Conservation (phyloP, 2,797 vertebrate species). For the Lophura swinhoii region DNA sequence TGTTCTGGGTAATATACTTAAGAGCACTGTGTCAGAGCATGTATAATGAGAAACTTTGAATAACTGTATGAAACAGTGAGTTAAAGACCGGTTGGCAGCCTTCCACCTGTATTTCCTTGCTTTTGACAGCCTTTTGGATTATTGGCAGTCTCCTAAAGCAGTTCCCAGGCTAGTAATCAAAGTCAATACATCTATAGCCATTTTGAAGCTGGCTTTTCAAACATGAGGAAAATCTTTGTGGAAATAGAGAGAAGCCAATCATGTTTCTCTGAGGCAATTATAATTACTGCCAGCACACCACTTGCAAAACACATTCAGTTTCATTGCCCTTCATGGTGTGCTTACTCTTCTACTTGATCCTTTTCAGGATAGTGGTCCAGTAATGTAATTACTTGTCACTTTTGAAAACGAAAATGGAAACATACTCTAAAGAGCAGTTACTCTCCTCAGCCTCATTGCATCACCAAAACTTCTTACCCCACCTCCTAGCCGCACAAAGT, state of each 20-base stretch:
- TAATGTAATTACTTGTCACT: background rate
- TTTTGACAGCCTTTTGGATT: background rate
- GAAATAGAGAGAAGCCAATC: background rate
- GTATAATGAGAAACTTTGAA: background rate
- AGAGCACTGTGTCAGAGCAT: background rate
- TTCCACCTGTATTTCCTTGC: background rate
- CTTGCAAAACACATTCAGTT: background rate
- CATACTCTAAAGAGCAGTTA: background rate
- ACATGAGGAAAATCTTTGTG: background rate
- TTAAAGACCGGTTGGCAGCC: background rate
- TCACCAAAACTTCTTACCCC: background rate
- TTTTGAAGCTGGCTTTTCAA: background rate
- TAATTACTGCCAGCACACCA: background rate
- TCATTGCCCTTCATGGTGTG: background rate
- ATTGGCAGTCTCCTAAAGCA: background rate
- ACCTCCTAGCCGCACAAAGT: background rate
- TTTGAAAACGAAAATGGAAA: background rate
- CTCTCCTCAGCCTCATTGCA: background rate
- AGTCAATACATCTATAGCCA: background rate
- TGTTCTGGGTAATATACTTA: background rate
- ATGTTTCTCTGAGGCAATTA: background rate
- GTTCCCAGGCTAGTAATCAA: background rate
- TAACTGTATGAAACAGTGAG: background rate
- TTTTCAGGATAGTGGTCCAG: background rate
- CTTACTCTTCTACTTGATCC: background rate